A percentile compares a stretch with the other conserved stretches of the same genome.
Conservation (phyloP, 2,113 vertebrate genomes). For the Heteronetta atricapilla region DNA sequence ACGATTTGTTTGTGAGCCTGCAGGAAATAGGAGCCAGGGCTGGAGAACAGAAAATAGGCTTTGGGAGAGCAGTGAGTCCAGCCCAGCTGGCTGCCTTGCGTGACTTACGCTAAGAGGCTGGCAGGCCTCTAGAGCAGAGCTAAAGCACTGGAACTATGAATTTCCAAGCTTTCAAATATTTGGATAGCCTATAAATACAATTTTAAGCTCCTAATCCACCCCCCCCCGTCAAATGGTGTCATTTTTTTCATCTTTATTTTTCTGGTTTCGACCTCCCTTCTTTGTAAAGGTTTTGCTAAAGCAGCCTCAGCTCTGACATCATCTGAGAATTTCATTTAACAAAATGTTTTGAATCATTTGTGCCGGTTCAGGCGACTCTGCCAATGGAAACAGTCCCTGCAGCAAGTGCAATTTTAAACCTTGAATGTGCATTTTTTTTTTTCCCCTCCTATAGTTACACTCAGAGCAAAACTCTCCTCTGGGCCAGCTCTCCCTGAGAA, state of each 20-base stretch:
- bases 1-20: background rate
- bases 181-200: slow-evolving; percentile 58
- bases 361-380: background rate
- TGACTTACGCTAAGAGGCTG: slow-evolving; percentile 29
- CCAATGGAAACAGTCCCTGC: slow-evolving; percentile 54
- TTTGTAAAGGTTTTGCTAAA: slow-evolving; percentile 20
- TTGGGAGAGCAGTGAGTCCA: background rate
- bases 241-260: background rate
- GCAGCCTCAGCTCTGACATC: slow-evolving; percentile 43
- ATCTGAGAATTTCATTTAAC: slow-evolving; percentile 53
- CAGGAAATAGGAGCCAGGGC: background rate
- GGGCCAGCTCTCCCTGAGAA: background rate
- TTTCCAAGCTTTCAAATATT: slow-evolving; percentile 54
- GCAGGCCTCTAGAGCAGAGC: slow-evolving; percentile 17
- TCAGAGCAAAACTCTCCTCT: background rate
- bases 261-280: background rate
- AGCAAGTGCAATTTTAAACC: slow-evolving; percentile 48
- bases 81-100: slow-evolving; percentile 2
- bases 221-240: background rate
- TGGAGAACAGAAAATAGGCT: background rate
- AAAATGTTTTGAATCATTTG: slow-evolving; percentile 53
- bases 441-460: background rate
- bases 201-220: slow-evolving; percentile 57
- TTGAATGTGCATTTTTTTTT: background rate
- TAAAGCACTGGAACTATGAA: slow-evolving; percentile 45